Percentiles rank a stretch among this genome's conserved stretches.
Evolutionary conservation across 2,888 invertebrate species (phyloP).

Genomic region (Eristalis pertinax): DNA sequence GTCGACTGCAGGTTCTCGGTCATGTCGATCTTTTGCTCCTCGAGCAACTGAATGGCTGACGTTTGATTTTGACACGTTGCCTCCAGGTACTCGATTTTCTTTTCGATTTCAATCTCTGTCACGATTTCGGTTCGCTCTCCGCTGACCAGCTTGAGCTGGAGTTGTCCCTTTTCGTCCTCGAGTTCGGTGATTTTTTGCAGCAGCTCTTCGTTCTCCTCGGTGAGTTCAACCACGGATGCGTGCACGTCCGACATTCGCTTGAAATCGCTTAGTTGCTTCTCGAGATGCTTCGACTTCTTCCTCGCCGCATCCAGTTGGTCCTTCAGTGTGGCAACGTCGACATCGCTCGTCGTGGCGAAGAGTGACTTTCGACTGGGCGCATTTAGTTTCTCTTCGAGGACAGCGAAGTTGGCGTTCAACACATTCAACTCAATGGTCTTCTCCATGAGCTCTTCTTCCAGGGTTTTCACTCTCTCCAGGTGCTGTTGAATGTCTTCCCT

Average conservation of each 20-base stretch:
- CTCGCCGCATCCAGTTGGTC: conserved; percentile 89
- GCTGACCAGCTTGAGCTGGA: conserved; percentile 91
- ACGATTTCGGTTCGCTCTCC: conserved; percentile 82
- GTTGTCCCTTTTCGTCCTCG: conserved; percentile 95
- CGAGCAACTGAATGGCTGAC: conserved; percentile 78
- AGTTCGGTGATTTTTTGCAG: conserved; percentile 91
- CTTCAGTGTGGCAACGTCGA: conserved; percentile 81
- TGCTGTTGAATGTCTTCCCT: conserved; percentile 83
- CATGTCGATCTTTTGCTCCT: conserved; percentile 86
- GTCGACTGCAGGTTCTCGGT: conserved; percentile 83
- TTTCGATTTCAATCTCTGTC: conserved; percentile 71
- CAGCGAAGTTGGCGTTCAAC: conserved; percentile 81
- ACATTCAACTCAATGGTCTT: conserved; percentile 83
- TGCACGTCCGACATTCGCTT: conserved; percentile 87
- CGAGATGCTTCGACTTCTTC: conserved; percentile 89
- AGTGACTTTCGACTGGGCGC: conserved; percentile 77
- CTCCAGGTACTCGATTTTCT: conserved; percentile 73
- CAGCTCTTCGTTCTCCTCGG: conserved; percentile 84
- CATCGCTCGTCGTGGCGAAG: conserved; percentile 75
- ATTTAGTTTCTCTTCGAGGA: conserved; percentile 80
- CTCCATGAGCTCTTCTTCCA: conserved; percentile 83
- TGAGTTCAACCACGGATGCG: conserved; percentile 86
- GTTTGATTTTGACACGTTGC: conserved; percentile 76
- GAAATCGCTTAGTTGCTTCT: conserved; percentile 87
- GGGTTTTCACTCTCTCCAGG: conserved; percentile 83